Base-by-base conservation (phyloP, 1,140 invertebrate species). In the Apolygus lucorum region DNA sequence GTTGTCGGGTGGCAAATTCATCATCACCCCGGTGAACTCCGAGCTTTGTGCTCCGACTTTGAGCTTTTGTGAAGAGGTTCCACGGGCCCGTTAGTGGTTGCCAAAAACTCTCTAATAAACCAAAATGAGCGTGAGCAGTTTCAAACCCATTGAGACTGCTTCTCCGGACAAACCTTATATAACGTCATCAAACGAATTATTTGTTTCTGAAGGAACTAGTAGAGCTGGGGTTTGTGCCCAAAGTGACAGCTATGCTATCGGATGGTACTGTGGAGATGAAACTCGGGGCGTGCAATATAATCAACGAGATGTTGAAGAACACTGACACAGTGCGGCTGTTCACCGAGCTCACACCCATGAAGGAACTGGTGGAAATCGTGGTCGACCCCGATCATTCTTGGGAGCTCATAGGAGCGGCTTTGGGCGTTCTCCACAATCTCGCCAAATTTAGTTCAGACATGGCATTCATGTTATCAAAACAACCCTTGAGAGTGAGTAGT, bases 361-460 rank as follows among this genome's bases (percentile, higher is more conserved):
- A 26, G 1, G 64, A 28, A n/a, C 28, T 66, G 1, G 27, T 66
- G 27, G 29, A 66, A 2, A 28, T 66, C 24, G 29, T 66, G 1
- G 25, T 42, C 24, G 29, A 66, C 21, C 26, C n/a, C 1, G 29
- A 66, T 26, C 28, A 66, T 26, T 34, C 64, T 1, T 29, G 29
- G 27, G 64, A 66, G 28, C 64, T 66, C 1, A 21, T 14, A 21
- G 27, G 27, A 29, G 29, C 29, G 28, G 27, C 64, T 1, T 26
- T 29, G 17, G 29, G 27, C 1, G 27, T 66, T 29, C n/a, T 66
- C 13, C 27, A 66, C 64, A 66, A 66, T 26, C 34, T 66, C 26
- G 25, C 29, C 27, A 66, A 66, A 25, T 66, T 66, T 34, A 66
- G 64, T 28, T n/a, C 54, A 2, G 64, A 66, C n/a, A 66, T 66